Conservation (phyloP, 2,797 vertebrate genomes). For the Mionectes olivaceus region DNA sequence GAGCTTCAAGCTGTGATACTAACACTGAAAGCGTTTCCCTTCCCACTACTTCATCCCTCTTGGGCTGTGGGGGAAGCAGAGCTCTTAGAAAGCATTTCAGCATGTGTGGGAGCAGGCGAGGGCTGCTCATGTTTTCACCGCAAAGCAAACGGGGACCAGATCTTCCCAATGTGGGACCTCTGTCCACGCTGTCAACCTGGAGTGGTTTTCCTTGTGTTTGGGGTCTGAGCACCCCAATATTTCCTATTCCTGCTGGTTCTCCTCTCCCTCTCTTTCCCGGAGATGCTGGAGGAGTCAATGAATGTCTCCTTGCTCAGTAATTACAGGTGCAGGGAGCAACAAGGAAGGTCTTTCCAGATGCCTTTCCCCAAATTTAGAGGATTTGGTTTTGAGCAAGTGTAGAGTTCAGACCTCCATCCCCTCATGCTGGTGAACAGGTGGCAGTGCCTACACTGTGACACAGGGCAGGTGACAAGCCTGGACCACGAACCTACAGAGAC, state of each 20-base stretch:
- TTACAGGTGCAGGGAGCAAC: not conserved
- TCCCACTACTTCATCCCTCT: not conserved
- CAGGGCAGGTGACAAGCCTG: not conserved
- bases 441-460: not conserved
- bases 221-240: not conserved
- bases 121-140: not conserved
- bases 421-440: not conserved
- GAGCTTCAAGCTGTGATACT: not conserved
- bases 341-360: not conserved
- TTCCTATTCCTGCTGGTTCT: not conserved
- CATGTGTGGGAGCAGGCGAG: not conserved
- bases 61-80: not conserved
- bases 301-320: not conserved
- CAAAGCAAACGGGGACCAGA: not conserved
- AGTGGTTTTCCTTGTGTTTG: not conserved
- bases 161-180: not conserved
- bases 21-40: not conserved
- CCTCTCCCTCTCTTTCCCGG: not conserved
- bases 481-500: not conserved
- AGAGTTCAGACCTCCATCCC: not conserved
- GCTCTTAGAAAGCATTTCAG: conserved; percentile 5
- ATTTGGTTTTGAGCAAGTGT: not conserved
- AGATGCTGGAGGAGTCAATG: not conserved
- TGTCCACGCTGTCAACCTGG: not conserved
- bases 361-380: not conserved